These are phyloP conservation scores for Vulpes ferrilata DNA, from an alignment of 2,113 vertebrate genomes.

Conservation along the genomic window DNA sequence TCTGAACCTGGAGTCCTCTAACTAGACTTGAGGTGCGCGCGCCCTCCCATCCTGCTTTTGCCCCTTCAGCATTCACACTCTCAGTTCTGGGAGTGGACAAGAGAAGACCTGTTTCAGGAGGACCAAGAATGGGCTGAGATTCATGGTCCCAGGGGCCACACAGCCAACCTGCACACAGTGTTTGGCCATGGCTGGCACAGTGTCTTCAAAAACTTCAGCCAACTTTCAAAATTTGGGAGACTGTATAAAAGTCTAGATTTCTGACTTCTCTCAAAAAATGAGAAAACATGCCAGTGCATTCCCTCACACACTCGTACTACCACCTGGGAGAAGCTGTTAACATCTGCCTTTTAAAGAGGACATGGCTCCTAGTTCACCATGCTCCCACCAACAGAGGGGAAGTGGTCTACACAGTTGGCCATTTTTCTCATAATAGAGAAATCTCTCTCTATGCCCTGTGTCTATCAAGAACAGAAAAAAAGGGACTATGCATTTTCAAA, in stretches of 20 bases:
- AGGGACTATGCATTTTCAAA: not conserved
- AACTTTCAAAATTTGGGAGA: not conserved
- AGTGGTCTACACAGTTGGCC: not conserved
- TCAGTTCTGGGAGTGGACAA: not conserved
- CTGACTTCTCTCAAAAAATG: not conserved
- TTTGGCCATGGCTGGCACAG: not conserved
- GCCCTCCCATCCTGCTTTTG: not conserved
- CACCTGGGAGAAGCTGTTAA: not conserved
- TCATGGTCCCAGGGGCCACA: not conserved
- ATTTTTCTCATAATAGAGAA: conserved; percentile 3
- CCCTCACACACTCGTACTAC: not conserved
- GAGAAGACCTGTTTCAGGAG: not conserved
- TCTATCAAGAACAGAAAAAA: not conserved
- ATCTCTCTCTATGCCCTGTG: not conserved
- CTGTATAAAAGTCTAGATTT: not conserved
- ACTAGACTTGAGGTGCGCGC: not conserved
- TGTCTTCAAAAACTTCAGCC: not conserved
- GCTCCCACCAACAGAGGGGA: not conserved
- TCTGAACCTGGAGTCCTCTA: not conserved
- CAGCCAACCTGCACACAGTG: not conserved
- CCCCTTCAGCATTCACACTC: not conserved
- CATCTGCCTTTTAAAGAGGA: not conserved
- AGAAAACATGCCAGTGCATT: not conserved
- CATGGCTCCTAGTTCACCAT: not conserved
- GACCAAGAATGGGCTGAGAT: not conserved